phyloP scores from a whole-genome alignment of 1,140 invertebrate genomes.

The Cotesia glomerata region DNA sequence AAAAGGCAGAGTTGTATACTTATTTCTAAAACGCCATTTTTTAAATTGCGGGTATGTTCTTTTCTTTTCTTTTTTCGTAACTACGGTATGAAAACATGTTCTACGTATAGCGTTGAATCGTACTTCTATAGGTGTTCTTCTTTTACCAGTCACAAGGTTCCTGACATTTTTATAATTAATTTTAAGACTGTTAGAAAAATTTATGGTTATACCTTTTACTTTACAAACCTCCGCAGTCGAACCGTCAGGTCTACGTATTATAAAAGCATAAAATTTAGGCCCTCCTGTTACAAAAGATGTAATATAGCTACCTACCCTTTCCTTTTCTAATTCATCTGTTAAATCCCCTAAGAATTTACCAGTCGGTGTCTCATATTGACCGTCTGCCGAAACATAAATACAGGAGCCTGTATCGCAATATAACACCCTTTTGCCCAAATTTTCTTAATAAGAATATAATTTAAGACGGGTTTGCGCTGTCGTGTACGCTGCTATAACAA shows the following conservation, averaged over 20 bases:
- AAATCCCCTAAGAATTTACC: conserved; percentile 48
- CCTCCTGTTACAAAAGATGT: conserved; percentile 32
- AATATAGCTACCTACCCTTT: conserved; percentile 36
- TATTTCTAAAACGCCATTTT: conserved; percentile 3
- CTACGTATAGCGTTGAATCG: too few species aligned
- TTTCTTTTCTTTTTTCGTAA: too few species aligned
- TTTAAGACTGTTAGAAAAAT: conserved; percentile 14
- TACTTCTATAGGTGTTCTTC: background rate
- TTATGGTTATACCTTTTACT: conserved; percentile 27
- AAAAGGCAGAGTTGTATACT: too few species aligned
- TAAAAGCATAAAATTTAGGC: conserved; percentile 27
- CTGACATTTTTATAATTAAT: conserved; percentile 26
- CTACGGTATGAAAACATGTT: too few species aligned
- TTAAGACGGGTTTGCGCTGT: conserved; percentile 55
- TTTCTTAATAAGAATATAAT: conserved; percentile 51
- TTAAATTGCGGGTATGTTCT: background rate
- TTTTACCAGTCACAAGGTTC: conserved; percentile 6
- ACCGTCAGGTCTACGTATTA: background rate
- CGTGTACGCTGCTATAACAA: conserved; percentile 50
- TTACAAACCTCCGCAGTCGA: conserved; percentile 17
- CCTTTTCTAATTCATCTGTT: conserved; percentile 41
- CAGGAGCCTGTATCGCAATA: conserved; percentile 59
- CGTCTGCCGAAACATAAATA: conserved; percentile 36
- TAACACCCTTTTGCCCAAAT: conserved; percentile 43
- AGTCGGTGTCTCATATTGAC: conserved; percentile 25